These are phyloP conservation scores for Piliocolobus tephrosceles DNA, from an alignment of 2,113 vertebrate species.

Conservation along the genomic window DNA sequence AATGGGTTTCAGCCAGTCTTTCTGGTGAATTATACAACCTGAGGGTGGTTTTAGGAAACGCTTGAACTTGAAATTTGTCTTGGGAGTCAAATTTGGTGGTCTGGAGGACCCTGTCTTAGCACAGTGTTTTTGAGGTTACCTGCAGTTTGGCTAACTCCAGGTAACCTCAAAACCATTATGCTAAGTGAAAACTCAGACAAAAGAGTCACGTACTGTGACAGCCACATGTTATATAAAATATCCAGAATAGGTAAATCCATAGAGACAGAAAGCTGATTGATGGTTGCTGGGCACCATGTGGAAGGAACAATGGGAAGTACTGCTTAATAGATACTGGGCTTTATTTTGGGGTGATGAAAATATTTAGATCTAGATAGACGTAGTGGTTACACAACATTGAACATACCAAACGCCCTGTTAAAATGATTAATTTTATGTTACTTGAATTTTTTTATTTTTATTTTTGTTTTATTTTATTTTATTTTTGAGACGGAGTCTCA, in stretches of 20 bases:
- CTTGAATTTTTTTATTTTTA: neutral
- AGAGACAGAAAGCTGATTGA: neutral
- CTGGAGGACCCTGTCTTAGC: neutral
- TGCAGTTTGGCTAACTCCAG: neutral
- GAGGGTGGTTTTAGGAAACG: neutral
- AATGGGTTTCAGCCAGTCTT: neutral
- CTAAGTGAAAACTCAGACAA: neutral
- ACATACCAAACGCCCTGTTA: neutral
- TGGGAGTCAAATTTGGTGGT: neutral
- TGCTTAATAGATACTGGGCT: neutral
- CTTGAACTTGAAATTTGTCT: neutral
- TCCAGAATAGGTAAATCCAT: neutral
- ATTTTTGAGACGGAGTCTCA: too few species aligned
- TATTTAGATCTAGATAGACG: neutral
- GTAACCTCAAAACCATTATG: neutral
- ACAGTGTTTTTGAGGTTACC: neutral
- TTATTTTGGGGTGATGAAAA: neutral
- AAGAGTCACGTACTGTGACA: neutral
- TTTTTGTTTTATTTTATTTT: too few species aligned
- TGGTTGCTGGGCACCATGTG: neutral
- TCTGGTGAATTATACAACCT: neutral
- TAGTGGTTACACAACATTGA: neutral
- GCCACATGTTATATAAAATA: neutral
- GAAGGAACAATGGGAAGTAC: neutral
- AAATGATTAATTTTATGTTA: neutral